Evolutionary conservation across 2,113 vertebrate species (phyloP).

Genomic region (Dipodomys merriami): DNA sequence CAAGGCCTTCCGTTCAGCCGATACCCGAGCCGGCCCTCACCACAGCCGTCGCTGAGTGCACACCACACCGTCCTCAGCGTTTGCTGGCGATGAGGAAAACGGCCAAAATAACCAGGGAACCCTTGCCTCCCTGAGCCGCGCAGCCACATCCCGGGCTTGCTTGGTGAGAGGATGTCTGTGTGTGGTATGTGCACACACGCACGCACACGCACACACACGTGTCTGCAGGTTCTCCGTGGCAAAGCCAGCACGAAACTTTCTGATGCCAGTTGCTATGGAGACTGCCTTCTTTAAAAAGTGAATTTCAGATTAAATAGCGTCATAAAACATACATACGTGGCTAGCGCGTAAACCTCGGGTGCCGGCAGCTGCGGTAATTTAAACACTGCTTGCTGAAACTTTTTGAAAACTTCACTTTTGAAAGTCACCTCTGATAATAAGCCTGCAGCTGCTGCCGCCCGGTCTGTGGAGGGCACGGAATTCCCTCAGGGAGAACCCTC

Average conservation of each 20-base stretch:
- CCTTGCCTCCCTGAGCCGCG: not conserved
- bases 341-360: conserved; percentile 59
- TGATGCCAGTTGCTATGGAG: conserved; percentile 74
- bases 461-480: conserved; percentile 15
- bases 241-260: conserved; percentile 53
- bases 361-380: conserved; percentile 39
- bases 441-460: not conserved
- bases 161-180: not conserved
- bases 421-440: conserved; percentile 64
- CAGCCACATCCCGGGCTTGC: not conserved
- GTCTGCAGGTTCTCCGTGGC: not conserved
- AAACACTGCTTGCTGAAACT: conserved; percentile 58
- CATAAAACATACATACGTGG: conserved; percentile 62
- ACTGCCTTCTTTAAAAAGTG: conserved; percentile 68
- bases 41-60: not conserved
- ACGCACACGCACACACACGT: not conserved
- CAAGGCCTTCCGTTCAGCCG: too few species aligned
- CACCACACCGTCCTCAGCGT: not conserved
- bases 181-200: not conserved
- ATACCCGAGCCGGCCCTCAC: too few species aligned
- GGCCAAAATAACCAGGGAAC: conserved; percentile 13
- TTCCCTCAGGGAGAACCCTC: conserved; percentile 51
- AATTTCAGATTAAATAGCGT: conserved; percentile 73
- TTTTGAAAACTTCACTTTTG: conserved; percentile 57
- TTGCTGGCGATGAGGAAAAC: not conserved